Evolutionary conservation across 2,888 invertebrate genomes (phyloP), one percentile per base, ranked within the genome.

Genomic region (Rosalia funebris): DNA sequence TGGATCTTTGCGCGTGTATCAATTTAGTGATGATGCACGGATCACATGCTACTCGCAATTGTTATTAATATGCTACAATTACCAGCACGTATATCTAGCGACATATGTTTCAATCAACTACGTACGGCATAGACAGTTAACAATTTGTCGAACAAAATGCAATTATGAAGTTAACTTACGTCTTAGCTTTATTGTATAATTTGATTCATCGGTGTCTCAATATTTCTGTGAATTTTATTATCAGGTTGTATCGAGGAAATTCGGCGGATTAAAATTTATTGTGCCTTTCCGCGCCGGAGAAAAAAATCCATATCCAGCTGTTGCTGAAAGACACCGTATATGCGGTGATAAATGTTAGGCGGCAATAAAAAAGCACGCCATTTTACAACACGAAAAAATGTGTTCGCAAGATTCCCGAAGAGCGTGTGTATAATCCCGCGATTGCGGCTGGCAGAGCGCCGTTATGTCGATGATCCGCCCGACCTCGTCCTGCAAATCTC

Each of bases 401-500:
- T 39, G 39, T 50, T 50, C 39, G 14, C 50, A 19, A 25, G 12
- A 39, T 25, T 39, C 50, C 15, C 20, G 12, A 17, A 15, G 20
- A 11, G n/a, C n/a, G 50, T 25, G 50, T 39, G 39, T 25, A 25
- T 50, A 50, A 50, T 54, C 54, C 54, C n/a, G 44, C 44, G 44
- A 44, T 42, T 54, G 54, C 44, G 54, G 54, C 34, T 34, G 36
- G 45, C 37, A 15, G 39, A 25, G 56, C 32, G 47, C 47, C 46
- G 56, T 44, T 50, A 48, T 37, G 54, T 54, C 52, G 62, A 66
- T 60, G 62, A 66, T 44, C 34, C 54, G 20, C 63, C 57, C 65
- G 54, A 57, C 48, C 53, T 57, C 60, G 66, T 66, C 72, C 70
- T 67, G 69, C 70, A 71, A 75, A 75, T 71, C 75, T 71, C 71